Percentiles rank a stretch among this genome's conserved stretches.
Evolutionary conservation across 2,113 vertebrate genomes (phyloP).

Genomic region (Delphinus delphis): DNA sequence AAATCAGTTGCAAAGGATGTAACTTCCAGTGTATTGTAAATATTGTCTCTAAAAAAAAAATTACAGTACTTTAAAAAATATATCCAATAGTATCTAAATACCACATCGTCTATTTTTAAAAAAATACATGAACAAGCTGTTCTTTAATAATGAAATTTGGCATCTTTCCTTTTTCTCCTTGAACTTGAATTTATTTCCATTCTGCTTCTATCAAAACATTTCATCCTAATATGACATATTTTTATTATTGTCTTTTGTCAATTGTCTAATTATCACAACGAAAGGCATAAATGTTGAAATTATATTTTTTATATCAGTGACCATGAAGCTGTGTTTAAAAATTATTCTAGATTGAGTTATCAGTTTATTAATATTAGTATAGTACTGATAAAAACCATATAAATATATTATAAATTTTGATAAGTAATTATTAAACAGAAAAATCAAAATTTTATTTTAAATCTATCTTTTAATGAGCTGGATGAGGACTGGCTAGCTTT

Average conservation of each 20-base stretch:
- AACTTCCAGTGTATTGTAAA: neutral
- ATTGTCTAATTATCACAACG: too few relatives aligned
- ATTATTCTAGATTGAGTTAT: slow-evolving; percentile 1
- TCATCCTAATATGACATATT: neutral
- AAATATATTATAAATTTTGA: neutral
- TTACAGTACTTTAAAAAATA: neutral
- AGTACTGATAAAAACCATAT: slow-evolving; percentile 8
- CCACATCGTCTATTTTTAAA: neutral
- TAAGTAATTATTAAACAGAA: slow-evolving; percentile 32
- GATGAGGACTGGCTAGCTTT: neutral
- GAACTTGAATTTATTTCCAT: neutral
- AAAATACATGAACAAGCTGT: neutral
- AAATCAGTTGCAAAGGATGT: slow-evolving; percentile 51
- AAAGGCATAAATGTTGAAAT: neutral
- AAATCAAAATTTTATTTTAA: slow-evolving; percentile 21
- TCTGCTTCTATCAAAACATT: slow-evolving; percentile 25
- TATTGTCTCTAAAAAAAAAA: slow-evolving; percentile 41
- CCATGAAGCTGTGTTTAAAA: slow-evolving; percentile 6
- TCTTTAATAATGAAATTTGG: slow-evolving; percentile 25
- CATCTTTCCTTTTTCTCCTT: slow-evolving; percentile 12
- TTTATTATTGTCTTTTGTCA: neutral
- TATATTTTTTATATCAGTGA: neutral
- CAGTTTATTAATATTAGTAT: neutral
- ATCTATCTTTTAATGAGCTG: neutral
- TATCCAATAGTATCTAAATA: slow-evolving; percentile 9